Evolutionary conservation across 1,140 invertebrate species (phyloP).

Genomic region (Cydia fagiglandana): DNA sequence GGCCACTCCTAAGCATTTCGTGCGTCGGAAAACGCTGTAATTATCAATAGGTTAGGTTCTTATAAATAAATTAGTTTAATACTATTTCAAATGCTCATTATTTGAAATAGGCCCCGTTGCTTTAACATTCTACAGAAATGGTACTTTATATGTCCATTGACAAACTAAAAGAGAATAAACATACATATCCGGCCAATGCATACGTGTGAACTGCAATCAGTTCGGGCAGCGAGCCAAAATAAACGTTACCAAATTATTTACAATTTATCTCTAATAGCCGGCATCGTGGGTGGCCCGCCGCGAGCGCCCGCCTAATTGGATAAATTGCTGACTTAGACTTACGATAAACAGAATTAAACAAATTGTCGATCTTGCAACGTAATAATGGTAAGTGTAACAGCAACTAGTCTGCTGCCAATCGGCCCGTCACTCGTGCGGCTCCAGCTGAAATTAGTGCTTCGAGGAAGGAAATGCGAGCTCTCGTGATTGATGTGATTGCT

Average conservation of each 20-base stretch:
- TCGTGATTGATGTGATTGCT: conserved; percentile 24
- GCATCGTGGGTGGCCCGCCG: conserved; percentile 66
- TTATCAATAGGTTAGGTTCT: no score
- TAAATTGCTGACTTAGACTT: conserved; percentile 73
- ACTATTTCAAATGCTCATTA: no score
- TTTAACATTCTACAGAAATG: background rate
- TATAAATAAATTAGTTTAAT: no score
- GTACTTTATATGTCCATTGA: background rate
- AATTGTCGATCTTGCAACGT: conserved; percentile 56
- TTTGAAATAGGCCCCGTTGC: no score
- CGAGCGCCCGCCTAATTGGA: conserved; percentile 69
- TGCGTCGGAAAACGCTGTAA: no score
- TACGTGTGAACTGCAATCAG: conserved; percentile 45
- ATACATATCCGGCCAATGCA: conserved; percentile 36
- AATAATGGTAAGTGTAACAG: conserved; percentile 42
- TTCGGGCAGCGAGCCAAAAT: conserved; percentile 57
- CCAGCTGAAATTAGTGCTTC: conserved; percentile 39
- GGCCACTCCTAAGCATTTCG: no score
- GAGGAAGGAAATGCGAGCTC: conserved; percentile 22
- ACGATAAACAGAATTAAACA: conserved; percentile 74
- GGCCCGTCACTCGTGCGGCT: conserved; percentile 41
- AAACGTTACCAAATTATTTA: conserved; percentile 73
- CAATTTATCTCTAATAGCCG: conserved; percentile 74
- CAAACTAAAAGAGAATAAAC: conserved; percentile 33
- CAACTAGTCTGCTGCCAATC: conserved; percentile 37